Evolutionary conservation across 2,797 vertebrate genomes (phyloP), one percentile per base, ranked within the genome.

Genomic region (Propithecus perrieri): DNA sequence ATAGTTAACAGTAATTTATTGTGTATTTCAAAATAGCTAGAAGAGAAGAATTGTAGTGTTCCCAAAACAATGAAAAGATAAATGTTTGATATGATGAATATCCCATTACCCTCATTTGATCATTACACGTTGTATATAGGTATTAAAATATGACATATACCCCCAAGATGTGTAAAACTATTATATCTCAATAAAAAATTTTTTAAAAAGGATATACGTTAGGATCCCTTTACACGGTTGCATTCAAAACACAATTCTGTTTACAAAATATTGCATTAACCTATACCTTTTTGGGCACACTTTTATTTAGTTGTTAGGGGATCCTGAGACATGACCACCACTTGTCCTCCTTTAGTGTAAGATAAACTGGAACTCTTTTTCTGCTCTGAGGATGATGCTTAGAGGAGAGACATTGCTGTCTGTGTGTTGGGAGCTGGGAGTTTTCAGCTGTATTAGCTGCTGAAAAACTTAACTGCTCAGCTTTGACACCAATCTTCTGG

Each of bases 401-500:
- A n/a, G 63, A 59, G 81, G 38, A 86, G 85, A 2, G 30, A 30
- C 50, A 35, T 4, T 81, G 76, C 59, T 85, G 30, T 30, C 65
- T 79, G 61, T 81, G 30, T 85, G 55, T 55, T 92, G 63, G 76
- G 55, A 76, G 26, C 71, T 30, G 53, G n/a, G 33, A n/a, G 13
- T 87, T 38, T 79, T 89, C 10, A 43, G 35, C 61, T 41, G 0
- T 35, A 33, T 67, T 75, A 83, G 57, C 33, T 94, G 55, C 63
- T 81, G 28, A 65, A 46, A 96, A 85, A 17, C 15, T 28, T 91
- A 75, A 53, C 50, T 33, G 28, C 81, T 84, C 85, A 91, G 80
- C 43, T 50, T 94, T 81, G 92, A 84, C 76, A 80, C 20, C 55
- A 69, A 55, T 65, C 65, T 89, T 94, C 84, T 72, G 20, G 80